phyloP scores from a whole-genome alignment of 2,113 vertebrate genomes.

The Cyprinodon tularosa region DNA sequence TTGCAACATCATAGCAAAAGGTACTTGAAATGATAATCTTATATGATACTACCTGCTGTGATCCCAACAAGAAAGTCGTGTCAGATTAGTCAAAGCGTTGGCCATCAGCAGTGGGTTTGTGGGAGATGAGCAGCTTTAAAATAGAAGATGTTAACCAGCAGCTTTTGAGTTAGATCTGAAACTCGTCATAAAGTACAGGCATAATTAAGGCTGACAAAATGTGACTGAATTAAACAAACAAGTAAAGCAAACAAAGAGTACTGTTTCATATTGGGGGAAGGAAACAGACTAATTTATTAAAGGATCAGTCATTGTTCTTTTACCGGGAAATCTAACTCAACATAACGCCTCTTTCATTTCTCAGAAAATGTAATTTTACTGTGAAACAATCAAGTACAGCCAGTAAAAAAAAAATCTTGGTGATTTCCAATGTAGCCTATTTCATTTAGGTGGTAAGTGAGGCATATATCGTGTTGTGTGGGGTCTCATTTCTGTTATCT shows the following conservation, averaged over 20 bases:
- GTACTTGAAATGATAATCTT: conserved; percentile 70
- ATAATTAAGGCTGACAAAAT: conserved; percentile 60
- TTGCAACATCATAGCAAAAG: conserved; percentile 36
- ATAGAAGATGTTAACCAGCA: conserved; percentile 58
- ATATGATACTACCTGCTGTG: conserved; percentile 35
- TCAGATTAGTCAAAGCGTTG: conserved; percentile 59
- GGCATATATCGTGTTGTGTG: conserved; percentile 36
- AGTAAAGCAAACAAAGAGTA: conserved; percentile 47
- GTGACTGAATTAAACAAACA: conserved; percentile 43
- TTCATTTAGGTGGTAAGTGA: conserved; percentile 40
- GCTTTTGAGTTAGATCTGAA: conserved; percentile 49
- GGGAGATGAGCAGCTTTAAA: conserved; percentile 27
- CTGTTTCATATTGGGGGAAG: conserved; percentile 49
- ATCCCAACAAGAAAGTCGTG: conserved; percentile 47
- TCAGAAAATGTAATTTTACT: conserved; percentile 47
- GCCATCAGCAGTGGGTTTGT: conserved; percentile 30
- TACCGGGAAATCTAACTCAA: conserved; percentile 54
- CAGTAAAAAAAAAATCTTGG: conserved; percentile 37
- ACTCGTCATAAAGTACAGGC: conserved; percentile 36
- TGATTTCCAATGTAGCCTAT: conserved; percentile 35
- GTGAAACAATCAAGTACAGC: conserved; percentile 39
- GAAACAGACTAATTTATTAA: conserved; percentile 55
- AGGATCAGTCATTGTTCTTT: conserved; percentile 54
- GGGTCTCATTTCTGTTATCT: conserved; percentile 33
- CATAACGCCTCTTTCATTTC: conserved; percentile 46